Evolutionary conservation across 1,140 invertebrate species (phyloP), one percentile per base, ranked within the genome.

Genomic region (Pantala flavescens): DNA sequence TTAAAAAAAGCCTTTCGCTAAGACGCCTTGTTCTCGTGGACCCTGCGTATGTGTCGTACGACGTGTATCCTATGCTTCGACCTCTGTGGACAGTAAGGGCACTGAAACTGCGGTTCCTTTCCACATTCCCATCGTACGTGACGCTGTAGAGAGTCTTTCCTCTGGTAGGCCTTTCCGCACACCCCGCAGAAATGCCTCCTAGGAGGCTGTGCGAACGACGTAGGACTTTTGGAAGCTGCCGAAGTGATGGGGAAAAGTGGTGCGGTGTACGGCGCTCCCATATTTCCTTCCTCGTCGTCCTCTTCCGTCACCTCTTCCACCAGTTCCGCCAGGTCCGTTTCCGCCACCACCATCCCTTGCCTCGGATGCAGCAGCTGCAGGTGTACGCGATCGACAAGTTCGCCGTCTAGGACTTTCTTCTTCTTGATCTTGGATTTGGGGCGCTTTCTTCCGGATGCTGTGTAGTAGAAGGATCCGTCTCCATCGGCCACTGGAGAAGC

Each of bases 111-210:
- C 2, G 85, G 85, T 72, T 86, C 85, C 74, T 86, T 85, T 12
- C 85, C 87, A 75, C 87, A 88, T 78, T 88, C 87, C 82, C 84
- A 85, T 73, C 81, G 82, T 76, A 85, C 84, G 55, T 81, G 81
- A 10, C 78, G 71, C n/a, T 75, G 71, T 71, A 81, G 74, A 73
- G 87, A 88, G 72, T 88, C 86, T 12, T 83, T 83, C n/a, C 86
- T 82, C 0, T 83, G 83, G 78, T 89, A 89, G 7, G 82, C 82
- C 72, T 88, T 87, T 14, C 86, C 86, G 77, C 87, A 88, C 14
- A 63, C 49, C 2, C 49, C 49, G 12, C 49, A 63, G 14, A 21
- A 63, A 63, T 72, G 77, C 75, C 9, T 77, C 76, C 70, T 82
- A 75, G 49, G 49, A 63, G 49, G 16, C n/a, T 63, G 49, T 16